Conservation (phyloP, 2,888 invertebrate species). For the Leptogaster cylindrica region DNA sequence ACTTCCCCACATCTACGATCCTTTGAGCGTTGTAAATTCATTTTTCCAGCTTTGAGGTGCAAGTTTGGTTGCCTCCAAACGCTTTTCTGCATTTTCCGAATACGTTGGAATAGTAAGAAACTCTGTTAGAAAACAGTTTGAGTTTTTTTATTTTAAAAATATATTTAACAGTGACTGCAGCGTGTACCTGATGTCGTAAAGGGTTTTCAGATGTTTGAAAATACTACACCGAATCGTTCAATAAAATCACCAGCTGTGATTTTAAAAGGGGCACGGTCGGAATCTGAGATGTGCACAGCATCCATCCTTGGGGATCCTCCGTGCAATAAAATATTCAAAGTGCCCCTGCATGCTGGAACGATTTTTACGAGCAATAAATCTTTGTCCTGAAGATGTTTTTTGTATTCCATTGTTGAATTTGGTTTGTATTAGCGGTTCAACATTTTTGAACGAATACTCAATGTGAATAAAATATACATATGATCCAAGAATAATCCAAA, state of each 20-base stretch:
- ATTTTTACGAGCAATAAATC: constrained; percentile 33
- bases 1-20: too few relatives aligned
- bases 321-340: constrained; percentile 37
- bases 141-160: constrained; percentile 4
- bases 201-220: constrained; percentile 15
- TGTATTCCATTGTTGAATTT: constrained; percentile 17
- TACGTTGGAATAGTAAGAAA: constrained; percentile 5
- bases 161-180: constrained; percentile 9
- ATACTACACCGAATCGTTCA: constrained; percentile 27
- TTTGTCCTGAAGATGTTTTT: constrained; percentile 20
- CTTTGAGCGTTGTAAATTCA: too few relatives aligned
- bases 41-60: too few relatives aligned
- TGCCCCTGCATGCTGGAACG: constrained; percentile 31
- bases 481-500: too few relatives aligned
- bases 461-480: too few relatives aligned
- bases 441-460: too few relatives aligned
- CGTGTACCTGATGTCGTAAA: constrained; percentile 35
- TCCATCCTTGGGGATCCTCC: not conserved
- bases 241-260: constrained; percentile 37
- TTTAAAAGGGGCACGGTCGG: not conserved
- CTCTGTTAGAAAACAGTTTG: not conserved
- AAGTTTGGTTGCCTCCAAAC: not conserved
- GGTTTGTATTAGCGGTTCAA: too few relatives aligned
- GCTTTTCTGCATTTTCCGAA: not conserved
- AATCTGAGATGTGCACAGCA: constrained; percentile 6